Conservation (phyloP, 2,113 vertebrate genomes). For the Stictonetta naevosa region DNA sequence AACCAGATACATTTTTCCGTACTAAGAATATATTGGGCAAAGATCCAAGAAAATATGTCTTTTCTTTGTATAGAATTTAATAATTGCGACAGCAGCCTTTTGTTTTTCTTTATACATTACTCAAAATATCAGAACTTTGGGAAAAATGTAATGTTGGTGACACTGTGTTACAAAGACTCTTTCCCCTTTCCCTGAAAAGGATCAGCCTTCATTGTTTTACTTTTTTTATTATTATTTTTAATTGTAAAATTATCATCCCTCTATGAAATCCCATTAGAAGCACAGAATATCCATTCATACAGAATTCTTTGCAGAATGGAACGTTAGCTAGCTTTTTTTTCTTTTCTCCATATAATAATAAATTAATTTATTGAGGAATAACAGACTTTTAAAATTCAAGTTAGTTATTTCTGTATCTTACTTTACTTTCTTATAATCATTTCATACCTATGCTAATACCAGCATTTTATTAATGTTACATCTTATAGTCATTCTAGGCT, state of each 20-base stretch:
- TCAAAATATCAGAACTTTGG: slow-evolving; percentile 20
- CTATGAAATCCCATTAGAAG: background rate
- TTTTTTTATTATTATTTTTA: background rate
- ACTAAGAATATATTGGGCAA: background rate
- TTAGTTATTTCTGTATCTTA: slow-evolving; percentile 26
- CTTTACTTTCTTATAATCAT: slow-evolving; percentile 53
- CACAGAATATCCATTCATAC: background rate
- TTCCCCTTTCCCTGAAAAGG: background rate
- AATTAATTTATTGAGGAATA: background rate
- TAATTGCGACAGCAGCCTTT: background rate
- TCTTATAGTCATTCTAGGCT: slow-evolving; percentile 55
- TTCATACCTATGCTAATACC: slow-evolving; percentile 58
- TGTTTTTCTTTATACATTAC: slow-evolving; percentile 6
- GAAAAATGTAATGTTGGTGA: background rate
- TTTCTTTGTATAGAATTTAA: background rate
- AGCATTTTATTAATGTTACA: slow-evolving; percentile 48
- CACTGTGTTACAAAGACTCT: background rate
- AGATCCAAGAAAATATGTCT: slow-evolving; percentile 7
- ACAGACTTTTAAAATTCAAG: background rate
- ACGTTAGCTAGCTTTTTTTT: background rate
- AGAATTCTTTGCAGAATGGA: background rate
- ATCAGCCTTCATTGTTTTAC: background rate
- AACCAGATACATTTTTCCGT: background rate
- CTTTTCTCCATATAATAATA: background rate
- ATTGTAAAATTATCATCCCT: background rate